These are phyloP conservation scores for Lasiurus cinereus DNA, from an alignment of 2,113 vertebrate genomes.

Conservation along the genomic window DNA sequence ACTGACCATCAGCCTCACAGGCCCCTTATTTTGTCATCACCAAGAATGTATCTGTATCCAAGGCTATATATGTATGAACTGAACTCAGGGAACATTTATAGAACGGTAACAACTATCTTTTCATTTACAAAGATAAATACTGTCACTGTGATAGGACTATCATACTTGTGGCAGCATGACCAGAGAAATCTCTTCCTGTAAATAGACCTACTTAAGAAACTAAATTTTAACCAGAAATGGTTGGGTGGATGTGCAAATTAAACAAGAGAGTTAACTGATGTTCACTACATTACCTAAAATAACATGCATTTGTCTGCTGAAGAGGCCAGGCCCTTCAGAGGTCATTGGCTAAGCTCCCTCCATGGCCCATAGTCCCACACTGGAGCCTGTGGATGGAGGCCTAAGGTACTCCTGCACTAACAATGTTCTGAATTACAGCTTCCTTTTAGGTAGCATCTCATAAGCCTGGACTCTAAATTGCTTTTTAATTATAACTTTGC, in stretches of 20 bases:
- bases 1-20: not conserved
- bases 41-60: not conserved
- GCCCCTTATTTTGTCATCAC: not conserved
- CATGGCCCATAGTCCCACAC: fast-evolving
- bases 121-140: not conserved
- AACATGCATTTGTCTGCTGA: not conserved
- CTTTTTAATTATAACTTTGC: not conserved
- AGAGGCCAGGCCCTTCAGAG: not conserved
- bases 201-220: not conserved
- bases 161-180: not conserved
- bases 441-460: not conserved
- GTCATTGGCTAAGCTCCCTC: not conserved
- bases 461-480: not conserved
- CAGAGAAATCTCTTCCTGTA: not conserved
- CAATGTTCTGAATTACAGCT: not conserved
- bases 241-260: not conserved
- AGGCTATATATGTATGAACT: not conserved
- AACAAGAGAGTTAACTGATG: not conserved
- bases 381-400: fast-evolving
- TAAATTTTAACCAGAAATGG: conserved; percentile 29
- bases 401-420: not conserved
- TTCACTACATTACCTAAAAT: not conserved
- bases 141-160: not conserved
- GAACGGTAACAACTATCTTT: not conserved
- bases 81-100: conserved; percentile 5